phyloP scores from a whole-genome alignment of 2,888 invertebrate species.

The Drosophila melanocephala region DNA sequence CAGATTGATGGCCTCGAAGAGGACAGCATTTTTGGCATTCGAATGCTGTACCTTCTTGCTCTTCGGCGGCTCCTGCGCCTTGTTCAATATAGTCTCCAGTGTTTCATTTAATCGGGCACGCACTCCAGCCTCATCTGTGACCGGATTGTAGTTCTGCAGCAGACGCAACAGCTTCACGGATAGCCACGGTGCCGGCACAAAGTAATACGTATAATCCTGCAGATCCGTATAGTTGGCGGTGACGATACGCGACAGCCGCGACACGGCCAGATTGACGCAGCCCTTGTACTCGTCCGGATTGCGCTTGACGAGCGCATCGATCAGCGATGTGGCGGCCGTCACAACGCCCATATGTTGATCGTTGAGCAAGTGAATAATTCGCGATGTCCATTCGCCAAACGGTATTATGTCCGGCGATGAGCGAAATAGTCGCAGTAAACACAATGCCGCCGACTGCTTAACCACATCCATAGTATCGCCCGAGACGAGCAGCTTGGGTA shows the following conservation, averaged over 20 bases:
- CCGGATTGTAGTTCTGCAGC: constrained; percentile 99
- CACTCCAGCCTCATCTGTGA: constrained; percentile 98
- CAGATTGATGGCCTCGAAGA: constrained; percentile 99
- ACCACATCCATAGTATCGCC: constrained; percentile 99
- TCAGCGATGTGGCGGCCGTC: constrained; percentile 98
- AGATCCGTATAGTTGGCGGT: constrained; percentile 99
- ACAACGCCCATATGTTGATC: constrained; percentile 99
- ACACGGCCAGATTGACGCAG: constrained; percentile 98
- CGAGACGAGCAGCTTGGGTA: constrained; percentile 98
- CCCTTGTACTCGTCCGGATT: constrained; percentile 99
- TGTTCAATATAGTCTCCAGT: constrained; percentile 98
- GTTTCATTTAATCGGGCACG: constrained; percentile 98
- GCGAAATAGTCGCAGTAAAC: constrained; percentile 96
- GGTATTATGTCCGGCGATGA: constrained; percentile 98
- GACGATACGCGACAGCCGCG: constrained; percentile 98
- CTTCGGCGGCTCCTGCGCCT: constrained; percentile 99
- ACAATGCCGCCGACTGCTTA: constrained; percentile 99
- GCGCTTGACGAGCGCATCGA: constrained; percentile 98
- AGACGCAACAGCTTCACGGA: constrained; percentile 98
- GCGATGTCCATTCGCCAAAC: constrained; percentile 99
- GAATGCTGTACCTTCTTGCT: constrained; percentile 99
- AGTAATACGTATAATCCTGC: constrained; percentile 99
- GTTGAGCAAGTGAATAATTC: constrained; percentile 99
- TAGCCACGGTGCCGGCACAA: constrained; percentile 99
- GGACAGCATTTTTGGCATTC: constrained; percentile 99